Evolutionary conservation across 1,140 invertebrate genomes (phyloP).

Genomic region (Telenomus remus): DNA sequence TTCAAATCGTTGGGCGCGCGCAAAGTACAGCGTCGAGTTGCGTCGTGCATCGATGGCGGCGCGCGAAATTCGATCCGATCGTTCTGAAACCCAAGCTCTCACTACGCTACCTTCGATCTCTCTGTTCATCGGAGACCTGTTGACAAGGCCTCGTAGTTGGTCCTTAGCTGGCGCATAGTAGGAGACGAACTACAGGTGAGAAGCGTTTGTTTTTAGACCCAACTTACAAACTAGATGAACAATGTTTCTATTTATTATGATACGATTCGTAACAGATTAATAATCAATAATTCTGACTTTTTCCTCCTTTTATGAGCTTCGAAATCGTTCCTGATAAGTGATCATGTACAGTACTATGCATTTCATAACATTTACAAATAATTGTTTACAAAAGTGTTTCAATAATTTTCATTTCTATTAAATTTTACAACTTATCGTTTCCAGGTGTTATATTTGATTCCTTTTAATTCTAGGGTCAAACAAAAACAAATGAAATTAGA

Average conservation of each 20-base stretch:
- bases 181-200: constrained; percentile 50
- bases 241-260: constrained; percentile 29
- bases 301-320: too few relatives aligned
- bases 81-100: constrained; percentile 54
- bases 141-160: constrained; percentile 51
- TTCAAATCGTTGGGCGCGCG: constrained; percentile 43
- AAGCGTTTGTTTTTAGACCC: constrained; percentile 35
- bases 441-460: too few relatives aligned
- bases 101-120: constrained; percentile 51
- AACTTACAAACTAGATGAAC: constrained; percentile 30
- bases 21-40: constrained; percentile 37
- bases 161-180: constrained; percentile 50
- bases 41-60: constrained; percentile 42
- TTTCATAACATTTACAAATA: too few relatives aligned
- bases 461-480: too few relatives aligned
- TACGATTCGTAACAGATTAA: too few relatives aligned
- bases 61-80: constrained; percentile 58
- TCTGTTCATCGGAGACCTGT: constrained; percentile 51
- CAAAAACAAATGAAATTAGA: too few relatives aligned
- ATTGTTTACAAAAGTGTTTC: too few relatives aligned
- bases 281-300: too few relatives aligned
- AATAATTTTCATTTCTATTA: too few relatives aligned
- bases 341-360: too few relatives aligned
- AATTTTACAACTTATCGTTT: too few relatives aligned
- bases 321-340: too few relatives aligned